Evolutionary conservation across 35 echinoderm and acorn worm genomes (phyloP).

Genomic region (Strongylocentrotus purpuratus): DNA sequence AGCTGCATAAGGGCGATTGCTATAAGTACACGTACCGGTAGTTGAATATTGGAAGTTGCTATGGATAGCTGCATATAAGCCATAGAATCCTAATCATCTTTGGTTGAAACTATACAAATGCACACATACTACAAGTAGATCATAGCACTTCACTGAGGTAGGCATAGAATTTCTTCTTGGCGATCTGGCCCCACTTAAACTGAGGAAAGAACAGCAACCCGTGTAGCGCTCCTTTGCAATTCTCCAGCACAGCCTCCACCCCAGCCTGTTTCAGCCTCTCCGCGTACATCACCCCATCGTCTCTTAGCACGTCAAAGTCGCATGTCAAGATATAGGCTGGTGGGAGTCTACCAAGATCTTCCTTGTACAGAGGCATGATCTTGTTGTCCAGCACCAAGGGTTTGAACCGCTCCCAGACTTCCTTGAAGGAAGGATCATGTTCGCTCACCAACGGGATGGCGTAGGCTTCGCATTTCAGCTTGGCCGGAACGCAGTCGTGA

Average conservation of each 20-base stretch:
- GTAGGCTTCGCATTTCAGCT: conserved; percentile 4
- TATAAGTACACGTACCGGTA: no score
- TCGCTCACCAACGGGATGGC: neutral
- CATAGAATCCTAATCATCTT: no score
- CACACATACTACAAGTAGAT: neutral
- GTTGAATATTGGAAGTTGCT: no score
- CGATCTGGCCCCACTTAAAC: conserved; percentile 45
- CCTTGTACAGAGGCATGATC: conserved; percentile 51
- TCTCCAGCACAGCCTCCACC: conserved; percentile 44
- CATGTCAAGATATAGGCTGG: conserved; percentile 62
- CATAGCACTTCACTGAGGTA: conserved; percentile 18
- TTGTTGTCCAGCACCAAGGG: conserved; percentile 38
- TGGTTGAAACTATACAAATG: neutral
- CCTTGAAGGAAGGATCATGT: conserved; percentile 7
- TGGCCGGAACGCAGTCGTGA: neutral
- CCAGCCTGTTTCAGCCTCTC: conserved; percentile 52
- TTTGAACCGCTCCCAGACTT: conserved; percentile 55
- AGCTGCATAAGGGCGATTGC: no score
- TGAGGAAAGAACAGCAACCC: conserved; percentile 48
- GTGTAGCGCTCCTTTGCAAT: conserved; percentile 57
- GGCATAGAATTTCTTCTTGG: conserved; percentile 51
- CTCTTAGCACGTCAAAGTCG: conserved; percentile 67
- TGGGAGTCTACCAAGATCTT: conserved; percentile 57
- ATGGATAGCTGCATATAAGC: no score
- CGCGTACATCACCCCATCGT: conserved; percentile 63